phyloP scores from a whole-genome alignment of 2,888 invertebrate species.

The Euzetes globulus region DNA sequence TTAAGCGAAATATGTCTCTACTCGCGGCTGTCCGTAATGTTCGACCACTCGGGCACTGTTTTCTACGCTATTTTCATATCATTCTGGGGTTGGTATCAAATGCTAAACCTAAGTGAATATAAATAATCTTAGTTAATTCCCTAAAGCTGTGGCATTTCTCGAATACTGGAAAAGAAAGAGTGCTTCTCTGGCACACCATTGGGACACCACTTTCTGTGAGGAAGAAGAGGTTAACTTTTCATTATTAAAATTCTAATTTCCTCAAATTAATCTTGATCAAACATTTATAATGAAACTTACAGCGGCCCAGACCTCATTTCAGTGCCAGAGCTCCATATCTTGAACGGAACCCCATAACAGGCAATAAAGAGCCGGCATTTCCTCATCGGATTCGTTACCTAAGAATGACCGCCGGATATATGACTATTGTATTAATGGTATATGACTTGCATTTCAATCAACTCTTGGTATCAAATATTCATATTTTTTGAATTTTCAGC shows the following conservation, averaged over 20 bases:
- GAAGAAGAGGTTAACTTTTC: constrained; percentile 50
- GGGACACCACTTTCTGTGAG: constrained; percentile 55
- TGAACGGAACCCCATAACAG: constrained; percentile 54
- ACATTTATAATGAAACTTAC: neutral
- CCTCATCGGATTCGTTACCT: constrained; percentile 50
- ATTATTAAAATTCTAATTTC: too few species aligned
- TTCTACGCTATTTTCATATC: constrained; percentile 54
- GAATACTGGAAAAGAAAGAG: constrained; percentile 56
- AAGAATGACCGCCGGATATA: constrained; percentile 53
- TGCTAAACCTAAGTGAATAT: too few species aligned
- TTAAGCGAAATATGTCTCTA: constrained; percentile 54
- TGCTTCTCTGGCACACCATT: constrained; percentile 53
- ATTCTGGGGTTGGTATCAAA: constrained; percentile 54
- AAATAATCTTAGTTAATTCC: neutral
- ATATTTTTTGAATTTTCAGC: too few species aligned
- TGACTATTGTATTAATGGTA: constrained; percentile 54
- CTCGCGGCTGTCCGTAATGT: constrained; percentile 52
- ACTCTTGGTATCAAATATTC: too few species aligned
- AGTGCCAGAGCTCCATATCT: constrained; percentile 52
- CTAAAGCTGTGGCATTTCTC: constrained; percentile 52
- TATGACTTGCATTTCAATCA: too few species aligned
- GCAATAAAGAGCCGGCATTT: constrained; percentile 53
- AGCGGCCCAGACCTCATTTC: constrained; percentile 53
- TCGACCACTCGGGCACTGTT: constrained; percentile 56
- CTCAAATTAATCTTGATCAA: too few species aligned